Percentiles rank a stretch among this genome's conserved stretches.
Conservation (phyloP, 2,888 invertebrate genomes). For the Hermaeophaga mercurialis region DNA sequence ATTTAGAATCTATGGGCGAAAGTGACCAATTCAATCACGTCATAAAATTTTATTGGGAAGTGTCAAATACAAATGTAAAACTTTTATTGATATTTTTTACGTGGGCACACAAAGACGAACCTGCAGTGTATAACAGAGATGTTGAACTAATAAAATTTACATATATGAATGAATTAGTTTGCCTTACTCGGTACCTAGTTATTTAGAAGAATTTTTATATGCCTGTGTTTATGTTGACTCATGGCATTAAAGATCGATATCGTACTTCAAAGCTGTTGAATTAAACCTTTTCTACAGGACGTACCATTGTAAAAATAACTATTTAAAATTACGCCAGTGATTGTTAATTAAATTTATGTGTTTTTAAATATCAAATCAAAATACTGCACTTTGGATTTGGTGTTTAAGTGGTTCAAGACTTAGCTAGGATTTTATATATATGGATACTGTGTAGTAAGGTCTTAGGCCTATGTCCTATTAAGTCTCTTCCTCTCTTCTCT, state of each 20-base stretch:
- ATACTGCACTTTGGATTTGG: too few relatives aligned
- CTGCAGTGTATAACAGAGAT: constrained; percentile 24
- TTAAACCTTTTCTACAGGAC: constrained; percentile 33
- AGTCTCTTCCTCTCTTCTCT: too few relatives aligned
- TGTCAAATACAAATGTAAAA: constrained; percentile 7
- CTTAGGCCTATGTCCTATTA: too few relatives aligned
- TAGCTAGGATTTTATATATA: too few relatives aligned
- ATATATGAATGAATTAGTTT: constrained; percentile 42
- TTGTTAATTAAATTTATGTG: too few relatives aligned
- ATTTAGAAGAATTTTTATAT: constrained; percentile 44
- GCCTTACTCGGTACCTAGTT: constrained; percentile 40
- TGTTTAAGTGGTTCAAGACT: too few relatives aligned
- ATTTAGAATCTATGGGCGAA: too few relatives aligned
- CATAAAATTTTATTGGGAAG: too few relatives aligned
- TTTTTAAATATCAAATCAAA: too few relatives aligned
- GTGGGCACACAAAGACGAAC: constrained; percentile 18
- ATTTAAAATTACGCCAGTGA: background rate
- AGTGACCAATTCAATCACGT: too few relatives aligned
- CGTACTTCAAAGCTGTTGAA: constrained; percentile 45
- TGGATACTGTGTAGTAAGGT: too few relatives aligned
- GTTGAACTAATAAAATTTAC: constrained; percentile 35
- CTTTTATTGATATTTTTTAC: constrained; percentile 9
- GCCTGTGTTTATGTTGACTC: constrained; percentile 41
- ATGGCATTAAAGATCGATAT: constrained; percentile 47
- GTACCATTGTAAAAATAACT: background rate